phyloP scores from a whole-genome alignment of 2,113 vertebrate species.

The Jacana jacana region DNA sequence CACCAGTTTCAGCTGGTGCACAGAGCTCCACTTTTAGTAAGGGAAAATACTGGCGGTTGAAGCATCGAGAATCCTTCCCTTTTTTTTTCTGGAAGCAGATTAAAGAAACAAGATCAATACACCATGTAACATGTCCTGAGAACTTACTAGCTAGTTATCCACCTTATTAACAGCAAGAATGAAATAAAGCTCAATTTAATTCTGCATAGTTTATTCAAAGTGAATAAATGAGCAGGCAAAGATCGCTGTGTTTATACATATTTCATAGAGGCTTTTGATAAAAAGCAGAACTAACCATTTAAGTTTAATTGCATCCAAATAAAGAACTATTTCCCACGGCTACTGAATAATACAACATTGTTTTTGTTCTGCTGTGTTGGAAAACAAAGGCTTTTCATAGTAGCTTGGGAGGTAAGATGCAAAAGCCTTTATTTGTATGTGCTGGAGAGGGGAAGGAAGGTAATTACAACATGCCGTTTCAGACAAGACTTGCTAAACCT shows the following conservation, averaged over 20 bases:
- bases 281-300: conserved; percentile 59
- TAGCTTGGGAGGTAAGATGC: conserved; percentile 42
- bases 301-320: conserved; percentile 62
- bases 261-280: conserved; percentile 63
- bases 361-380: conserved; percentile 31
- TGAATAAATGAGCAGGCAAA: conserved; percentile 50
- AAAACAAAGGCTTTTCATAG: conserved; percentile 48
- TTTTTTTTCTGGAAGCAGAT: conserved; percentile 18
- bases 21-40: background rate
- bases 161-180: conserved; percentile 54
- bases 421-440: conserved; percentile 25
- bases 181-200: conserved; percentile 57
- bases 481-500: background rate
- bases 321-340: conserved; percentile 59
- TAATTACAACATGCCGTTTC: background rate
- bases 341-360: conserved; percentile 57
- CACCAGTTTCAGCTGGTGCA: background rate
- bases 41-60: background rate
- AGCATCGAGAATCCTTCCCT: background rate
- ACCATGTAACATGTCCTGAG: conserved; percentile 45
- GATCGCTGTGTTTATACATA: conserved; percentile 59
- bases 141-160: conserved; percentile 50
- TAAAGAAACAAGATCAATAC: conserved; percentile 46
- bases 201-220: conserved; percentile 54
- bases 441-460: background rate